A percentile compares a stretch with the other conserved stretches of the same genome.
Evolutionary conservation across 2,113 vertebrate species (phyloP).

Genomic region (Neomonachus schauinslandi): DNA sequence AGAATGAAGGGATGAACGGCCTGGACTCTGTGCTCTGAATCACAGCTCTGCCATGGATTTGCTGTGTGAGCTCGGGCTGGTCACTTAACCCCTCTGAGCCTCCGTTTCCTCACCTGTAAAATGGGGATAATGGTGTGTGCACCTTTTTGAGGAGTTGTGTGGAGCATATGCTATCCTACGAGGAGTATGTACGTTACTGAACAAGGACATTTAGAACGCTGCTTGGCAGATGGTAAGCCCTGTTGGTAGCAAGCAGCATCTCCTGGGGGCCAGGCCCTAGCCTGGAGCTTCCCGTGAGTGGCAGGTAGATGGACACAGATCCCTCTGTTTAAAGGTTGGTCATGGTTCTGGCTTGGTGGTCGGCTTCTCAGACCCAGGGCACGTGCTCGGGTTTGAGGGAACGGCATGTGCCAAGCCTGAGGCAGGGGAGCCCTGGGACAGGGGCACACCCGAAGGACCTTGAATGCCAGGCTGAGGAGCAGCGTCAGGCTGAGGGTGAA

Average conservation of each 20-base stretch:
- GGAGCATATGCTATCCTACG: fast-evolving
- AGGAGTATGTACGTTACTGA: fast-evolving
- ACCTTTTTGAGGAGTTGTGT: not conserved
- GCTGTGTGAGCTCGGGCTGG: not conserved
- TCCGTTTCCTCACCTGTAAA: not conserved
- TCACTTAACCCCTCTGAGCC: not conserved
- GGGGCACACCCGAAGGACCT: not conserved
- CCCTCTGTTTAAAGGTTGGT: not conserved
- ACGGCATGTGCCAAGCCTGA: no score
- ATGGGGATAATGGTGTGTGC: not conserved
- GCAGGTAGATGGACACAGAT: not conserved
- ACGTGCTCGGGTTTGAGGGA: not conserved
- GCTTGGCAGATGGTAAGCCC: not conserved
- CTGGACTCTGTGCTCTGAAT: not conserved
- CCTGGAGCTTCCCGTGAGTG: not conserved
- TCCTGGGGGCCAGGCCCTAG: not conserved
- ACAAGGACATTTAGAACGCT: not conserved
- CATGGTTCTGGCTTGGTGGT: not conserved
- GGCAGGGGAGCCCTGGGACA: not conserved
- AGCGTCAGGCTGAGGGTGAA: not conserved
- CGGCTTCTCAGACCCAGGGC: not conserved
- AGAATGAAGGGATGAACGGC: not conserved
- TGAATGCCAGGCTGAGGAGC: not conserved
- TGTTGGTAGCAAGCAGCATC: not conserved
- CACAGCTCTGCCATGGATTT: not conserved